Evolutionary conservation across 2,113 vertebrate species (phyloP).

Genomic region (Thalassoma bifasciatum): DNA sequence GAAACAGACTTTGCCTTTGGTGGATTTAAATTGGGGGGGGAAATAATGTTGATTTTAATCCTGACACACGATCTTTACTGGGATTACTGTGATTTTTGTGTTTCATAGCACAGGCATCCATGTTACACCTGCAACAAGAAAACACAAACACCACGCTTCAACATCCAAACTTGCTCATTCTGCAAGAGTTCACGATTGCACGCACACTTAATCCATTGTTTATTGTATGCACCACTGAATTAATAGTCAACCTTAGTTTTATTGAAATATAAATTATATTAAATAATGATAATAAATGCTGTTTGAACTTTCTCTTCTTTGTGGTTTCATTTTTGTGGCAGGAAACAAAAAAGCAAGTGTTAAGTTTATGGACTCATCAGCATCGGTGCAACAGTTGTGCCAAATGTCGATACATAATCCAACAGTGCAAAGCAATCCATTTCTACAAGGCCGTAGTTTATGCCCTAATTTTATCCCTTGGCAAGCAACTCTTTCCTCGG

Average conservation of each 20-base stretch:
- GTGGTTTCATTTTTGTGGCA: constrained; percentile 48
- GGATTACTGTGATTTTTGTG: constrained; percentile 73
- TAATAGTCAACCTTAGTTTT: constrained; percentile 70
- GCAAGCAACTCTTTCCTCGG: constrained; percentile 17
- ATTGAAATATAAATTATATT: constrained; percentile 76
- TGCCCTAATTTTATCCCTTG: constrained; percentile 38
- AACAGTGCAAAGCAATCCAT: neutral
- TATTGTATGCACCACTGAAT: constrained; percentile 66
- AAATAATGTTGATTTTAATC: constrained; percentile 26
- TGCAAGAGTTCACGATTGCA: constrained; percentile 68
- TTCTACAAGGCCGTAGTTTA: constrained; percentile 47
- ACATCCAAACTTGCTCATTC: constrained; percentile 40
- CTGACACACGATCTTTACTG: constrained; percentile 61
- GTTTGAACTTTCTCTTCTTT: constrained; percentile 51
- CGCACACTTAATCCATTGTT: constrained; percentile 69
- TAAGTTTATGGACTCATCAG: neutral
- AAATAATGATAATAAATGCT: constrained; percentile 69
- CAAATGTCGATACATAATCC: constrained; percentile 39
- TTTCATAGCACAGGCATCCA: constrained; percentile 57
- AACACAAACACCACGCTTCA: constrained; percentile 47
- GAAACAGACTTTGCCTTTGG: constrained; percentile 2
- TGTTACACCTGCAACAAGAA: constrained; percentile 44
- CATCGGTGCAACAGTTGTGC: constrained; percentile 10
- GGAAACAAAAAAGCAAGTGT: neutral
- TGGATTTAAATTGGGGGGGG: neutral